Evolutionary conservation across 2,888 invertebrate genomes (phyloP).

Genomic region (Drosophila vallismaia): DNA sequence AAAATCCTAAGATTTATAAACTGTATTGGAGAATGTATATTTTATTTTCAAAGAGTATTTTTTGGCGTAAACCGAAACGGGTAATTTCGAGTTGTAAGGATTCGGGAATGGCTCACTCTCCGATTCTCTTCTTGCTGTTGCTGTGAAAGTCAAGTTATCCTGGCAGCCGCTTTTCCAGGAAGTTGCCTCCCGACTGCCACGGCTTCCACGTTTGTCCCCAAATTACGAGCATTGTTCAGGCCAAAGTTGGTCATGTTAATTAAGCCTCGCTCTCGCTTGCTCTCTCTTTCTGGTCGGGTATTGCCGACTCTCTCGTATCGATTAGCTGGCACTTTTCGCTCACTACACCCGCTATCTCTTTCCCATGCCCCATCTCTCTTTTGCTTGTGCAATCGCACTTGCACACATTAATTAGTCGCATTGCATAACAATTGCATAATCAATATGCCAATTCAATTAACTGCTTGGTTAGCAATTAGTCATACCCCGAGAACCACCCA

Average conservation of each 20-base stretch:
- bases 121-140: neutral
- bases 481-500: constrained; percentile 11
- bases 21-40: neutral
- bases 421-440: constrained; percentile 75
- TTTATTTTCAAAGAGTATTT: neutral
- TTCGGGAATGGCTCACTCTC: constrained; percentile 9
- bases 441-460: constrained; percentile 69
- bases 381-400: constrained; percentile 1
- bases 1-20: neutral
- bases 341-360: too few relatives aligned
- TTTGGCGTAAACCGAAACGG: neutral
- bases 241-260: constrained; percentile 67
- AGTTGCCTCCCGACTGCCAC: constrained; percentile 6
- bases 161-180: constrained; percentile 25
- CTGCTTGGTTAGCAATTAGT: constrained; percentile 52
- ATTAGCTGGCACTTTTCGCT: constrained; percentile 44
- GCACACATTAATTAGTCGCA: constrained; percentile 67
- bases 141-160: constrained; percentile 16
- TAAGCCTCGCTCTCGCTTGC: constrained; percentile 40
- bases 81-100: neutral
- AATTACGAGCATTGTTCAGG: constrained; percentile 58
- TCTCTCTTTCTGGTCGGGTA: constrained; percentile 7
- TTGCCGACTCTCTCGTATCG: constrained; percentile 40
- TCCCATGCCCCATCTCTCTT: neutral
- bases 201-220: constrained; percentile 27